Evolutionary conservation across 2,888 invertebrate species (phyloP).

Genomic region (Macaria liturata): DNA sequence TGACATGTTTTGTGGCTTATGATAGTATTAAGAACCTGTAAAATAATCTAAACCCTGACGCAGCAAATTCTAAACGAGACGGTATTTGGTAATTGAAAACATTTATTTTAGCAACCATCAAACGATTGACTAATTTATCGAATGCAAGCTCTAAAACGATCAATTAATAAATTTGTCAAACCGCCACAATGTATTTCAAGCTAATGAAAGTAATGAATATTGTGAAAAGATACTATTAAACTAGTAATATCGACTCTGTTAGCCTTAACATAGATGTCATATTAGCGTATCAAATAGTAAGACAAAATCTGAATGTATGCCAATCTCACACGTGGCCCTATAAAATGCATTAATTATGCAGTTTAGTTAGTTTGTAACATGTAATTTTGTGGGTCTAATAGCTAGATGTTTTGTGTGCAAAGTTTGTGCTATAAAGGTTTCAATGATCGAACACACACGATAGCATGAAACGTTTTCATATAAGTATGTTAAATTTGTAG

Average conservation of each 20-base stretch:
- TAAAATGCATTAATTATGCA: constrained; percentile 30
- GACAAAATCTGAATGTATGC: constrained; percentile 13
- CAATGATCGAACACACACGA: too few relatives aligned
- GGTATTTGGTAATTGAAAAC: too few relatives aligned
- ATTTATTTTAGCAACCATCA: too few relatives aligned
- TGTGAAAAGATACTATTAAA: neutral
- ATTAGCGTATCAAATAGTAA: constrained; percentile 3
- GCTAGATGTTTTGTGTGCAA: too few relatives aligned
- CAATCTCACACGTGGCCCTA: constrained; percentile 26
- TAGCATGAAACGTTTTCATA: too few relatives aligned
- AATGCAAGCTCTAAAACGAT: constrained; percentile 5
- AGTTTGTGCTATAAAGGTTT: too few relatives aligned
- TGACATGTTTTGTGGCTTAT: too few relatives aligned
- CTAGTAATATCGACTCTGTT: constrained; percentile 7
- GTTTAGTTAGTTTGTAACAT: constrained; percentile 20
- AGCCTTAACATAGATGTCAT: constrained; percentile 1
- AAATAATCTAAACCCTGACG: too few relatives aligned
- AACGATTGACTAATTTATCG: neutral
- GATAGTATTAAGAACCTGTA: too few relatives aligned
- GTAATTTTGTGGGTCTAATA: constrained; percentile 14
- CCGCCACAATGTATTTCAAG: constrained; percentile 1
- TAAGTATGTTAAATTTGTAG: too few relatives aligned
- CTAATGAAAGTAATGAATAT: constrained; percentile 6
- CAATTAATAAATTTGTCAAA: constrained; percentile 8
- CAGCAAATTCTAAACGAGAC: too few relatives aligned